Evolutionary conservation across 2,797 vertebrate genomes (phyloP), one percentile per base, ranked within the genome.

Genomic region (Oryzias sinensis): DNA sequence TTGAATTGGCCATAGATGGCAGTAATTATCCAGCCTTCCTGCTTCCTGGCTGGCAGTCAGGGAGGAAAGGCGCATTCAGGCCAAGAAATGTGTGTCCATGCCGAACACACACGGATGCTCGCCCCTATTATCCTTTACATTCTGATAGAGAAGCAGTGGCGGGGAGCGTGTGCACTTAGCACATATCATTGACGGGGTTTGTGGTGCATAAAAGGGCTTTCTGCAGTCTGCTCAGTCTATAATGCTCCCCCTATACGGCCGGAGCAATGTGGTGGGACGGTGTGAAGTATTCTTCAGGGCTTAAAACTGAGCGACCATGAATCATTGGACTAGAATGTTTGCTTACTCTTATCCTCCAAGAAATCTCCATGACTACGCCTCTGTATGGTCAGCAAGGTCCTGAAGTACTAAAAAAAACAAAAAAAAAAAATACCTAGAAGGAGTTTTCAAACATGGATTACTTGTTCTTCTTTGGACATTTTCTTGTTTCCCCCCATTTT

Each of bases 11-110:
- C 76, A 70, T 73, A 81, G 84, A 85, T 85, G 78, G 74, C 22
- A 29, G 81, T 87, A 89, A 88, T 88, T 83, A 89, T 72, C 78
- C 72, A 65, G 76, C 61, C 80, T 83, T 80, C 80, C 79, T 82
- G 81, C 81, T 81, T 83, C 72, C 78, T 80, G 77, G 79, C 79
- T 65, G 58, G 43, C 62, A 66, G 58, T 80, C 74, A 55, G 59
- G 68, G 70, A 75, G 65, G 54, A 62, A 64, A 57, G 76, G 49
- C 54, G 18, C 77, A 56, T 76, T 62, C 59, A 58, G 60, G 55
- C 50, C 33, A 50, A 69, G 56, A 68, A 48, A 72, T 44, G 2
- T 43, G 46, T 62, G 49, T 68, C 49, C 4, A 50, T 59, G 49
- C 41, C 70, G 52, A 56, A 66, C 37, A 43, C 47, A 52, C 17